These are phyloP conservation scores for Malaclemys terrapin DNA, from an alignment of 2,113 vertebrate species.

Conservation along the genomic window DNA sequence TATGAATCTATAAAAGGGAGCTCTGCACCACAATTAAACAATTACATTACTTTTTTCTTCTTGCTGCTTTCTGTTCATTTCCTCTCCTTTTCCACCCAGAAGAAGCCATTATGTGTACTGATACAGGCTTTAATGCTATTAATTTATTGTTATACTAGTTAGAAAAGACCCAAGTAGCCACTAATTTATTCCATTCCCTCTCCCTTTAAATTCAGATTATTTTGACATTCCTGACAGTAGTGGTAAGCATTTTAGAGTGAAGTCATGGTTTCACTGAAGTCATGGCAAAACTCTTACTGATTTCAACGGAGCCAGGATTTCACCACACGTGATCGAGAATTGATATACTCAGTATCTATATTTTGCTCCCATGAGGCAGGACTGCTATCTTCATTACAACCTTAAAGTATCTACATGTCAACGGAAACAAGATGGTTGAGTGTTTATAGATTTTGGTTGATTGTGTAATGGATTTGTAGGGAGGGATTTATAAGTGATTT, in stretches of 20 bases:
- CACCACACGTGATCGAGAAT: conserved; percentile 15
- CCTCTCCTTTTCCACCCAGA: neutral
- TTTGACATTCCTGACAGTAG: neutral
- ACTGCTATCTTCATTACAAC: neutral
- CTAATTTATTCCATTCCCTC: neutral
- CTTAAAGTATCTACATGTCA: neutral
- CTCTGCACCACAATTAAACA: neutral
- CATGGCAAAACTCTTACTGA: neutral
- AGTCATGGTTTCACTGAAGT: neutral
- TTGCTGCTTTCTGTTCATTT: neutral
- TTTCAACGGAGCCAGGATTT: neutral
- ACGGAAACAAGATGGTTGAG: neutral
- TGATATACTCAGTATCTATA: neutral
- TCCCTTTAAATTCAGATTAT: neutral
- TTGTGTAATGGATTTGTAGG: neutral
- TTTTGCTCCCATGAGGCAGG: neutral
- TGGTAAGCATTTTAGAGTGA: neutral
- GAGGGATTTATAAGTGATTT: neutral
- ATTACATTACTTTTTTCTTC: neutral
- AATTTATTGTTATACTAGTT: neutral
- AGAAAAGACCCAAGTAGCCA: neutral
- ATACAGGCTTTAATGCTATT: neutral
- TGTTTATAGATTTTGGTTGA: conserved; percentile 6
- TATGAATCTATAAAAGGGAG: neutral
- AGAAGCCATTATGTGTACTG: neutral